Evolutionary conservation across 1,140 invertebrate genomes (phyloP).

Genomic region (Rhopalosiphum maidis): DNA sequence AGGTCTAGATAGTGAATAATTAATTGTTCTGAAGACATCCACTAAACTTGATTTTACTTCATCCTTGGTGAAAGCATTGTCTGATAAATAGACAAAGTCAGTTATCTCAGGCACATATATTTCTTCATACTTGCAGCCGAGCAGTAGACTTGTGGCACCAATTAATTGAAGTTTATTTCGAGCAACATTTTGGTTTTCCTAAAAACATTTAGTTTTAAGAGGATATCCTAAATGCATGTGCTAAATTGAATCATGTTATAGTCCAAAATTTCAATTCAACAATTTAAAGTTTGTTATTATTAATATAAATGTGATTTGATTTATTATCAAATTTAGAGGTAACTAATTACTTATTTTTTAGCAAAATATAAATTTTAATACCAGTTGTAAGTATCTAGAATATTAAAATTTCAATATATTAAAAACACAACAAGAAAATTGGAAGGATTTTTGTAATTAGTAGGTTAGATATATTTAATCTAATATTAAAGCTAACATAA

Average conservation of each 20-base stretch:
- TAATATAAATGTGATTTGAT: too few relatives aligned
- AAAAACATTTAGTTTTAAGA: not conserved
- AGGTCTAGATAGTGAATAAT: slow-evolving; percentile 85
- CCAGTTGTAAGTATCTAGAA: not conserved
- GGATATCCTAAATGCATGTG: too few relatives aligned
- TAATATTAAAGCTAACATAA: not conserved
- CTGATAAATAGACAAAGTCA: slow-evolving; percentile 93
- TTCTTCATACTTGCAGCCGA: slow-evolving; percentile 96
- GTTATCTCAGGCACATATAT: slow-evolving; percentile 85
- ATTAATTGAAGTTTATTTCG: slow-evolving; percentile 84
- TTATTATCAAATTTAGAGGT: too few relatives aligned
- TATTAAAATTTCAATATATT: not conserved
- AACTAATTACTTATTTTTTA: too few relatives aligned
- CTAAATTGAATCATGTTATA: too few relatives aligned
- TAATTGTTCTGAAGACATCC: slow-evolving; percentile 75
- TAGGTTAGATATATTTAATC: too few relatives aligned
- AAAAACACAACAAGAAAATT: too few relatives aligned
- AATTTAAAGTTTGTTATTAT: not conserved
- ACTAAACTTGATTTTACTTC: slow-evolving; percentile 88
- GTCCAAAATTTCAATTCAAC: too few relatives aligned
- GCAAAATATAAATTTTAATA: too few relatives aligned
- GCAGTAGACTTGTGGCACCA: slow-evolving; percentile 88
- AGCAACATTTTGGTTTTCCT: slow-evolving; percentile 67
- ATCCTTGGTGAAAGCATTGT: slow-evolving; percentile 81
- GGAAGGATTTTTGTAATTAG: too few relatives aligned